Evolutionary conservation across 2,888 invertebrate genomes (phyloP).

Genomic region (Nyleta sp.): DNA sequence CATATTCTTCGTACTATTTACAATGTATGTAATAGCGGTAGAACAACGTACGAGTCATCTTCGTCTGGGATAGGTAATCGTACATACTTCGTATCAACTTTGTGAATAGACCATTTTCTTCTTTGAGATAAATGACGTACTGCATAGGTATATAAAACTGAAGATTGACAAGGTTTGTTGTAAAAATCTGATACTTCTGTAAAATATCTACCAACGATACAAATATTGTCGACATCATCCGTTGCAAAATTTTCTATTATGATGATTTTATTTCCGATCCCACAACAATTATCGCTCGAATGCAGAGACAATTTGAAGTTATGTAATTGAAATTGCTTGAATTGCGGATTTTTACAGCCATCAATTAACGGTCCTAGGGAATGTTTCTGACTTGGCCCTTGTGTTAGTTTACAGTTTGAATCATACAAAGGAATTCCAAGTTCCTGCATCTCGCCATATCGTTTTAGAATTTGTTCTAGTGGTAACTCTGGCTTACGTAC

Average conservation of each 20-base stretch:
- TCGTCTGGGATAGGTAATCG: constrained; percentile 20
- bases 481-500: constrained; percentile 38
- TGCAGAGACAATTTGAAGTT: constrained; percentile 2
- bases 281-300: constrained; percentile 11
- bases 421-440: constrained; percentile 3
- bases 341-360: constrained; percentile 8
- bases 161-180: constrained; percentile 18
- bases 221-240: constrained; percentile 8
- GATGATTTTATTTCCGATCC: constrained; percentile 19
- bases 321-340: constrained; percentile 17
- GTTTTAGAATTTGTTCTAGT: constrained; percentile 23
- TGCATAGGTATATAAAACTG: neutral
- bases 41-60: neutral
- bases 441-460: constrained; percentile 20
- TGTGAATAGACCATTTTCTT: constrained; percentile 1
- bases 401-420: neutral
- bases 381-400: constrained; percentile 20
- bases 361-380: constrained; percentile 4
- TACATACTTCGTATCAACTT: constrained; percentile 9
- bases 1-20: neutral
- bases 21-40: constrained; percentile 7
- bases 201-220: constrained; percentile 31
- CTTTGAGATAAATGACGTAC: constrained; percentile 1
- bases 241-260: constrained; percentile 31
- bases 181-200: constrained; percentile 7